Percentiles rank a stretch among this genome's conserved stretches.
Evolutionary conservation across 2,113 vertebrate genomes (phyloP).

Genomic region (Actinemys pallida): DNA sequence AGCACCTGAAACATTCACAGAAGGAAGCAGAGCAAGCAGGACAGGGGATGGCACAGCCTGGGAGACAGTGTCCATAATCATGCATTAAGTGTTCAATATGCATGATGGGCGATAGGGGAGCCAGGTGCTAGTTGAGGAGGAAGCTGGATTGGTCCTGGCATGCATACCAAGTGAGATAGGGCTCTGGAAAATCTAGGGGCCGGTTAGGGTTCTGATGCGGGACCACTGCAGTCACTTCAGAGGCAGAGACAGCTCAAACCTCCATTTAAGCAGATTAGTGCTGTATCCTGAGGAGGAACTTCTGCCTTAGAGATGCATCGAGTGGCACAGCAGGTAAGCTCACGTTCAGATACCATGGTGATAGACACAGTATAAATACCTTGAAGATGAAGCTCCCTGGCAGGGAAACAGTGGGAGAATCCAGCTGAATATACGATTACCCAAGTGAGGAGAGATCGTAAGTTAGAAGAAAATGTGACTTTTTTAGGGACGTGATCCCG

Average conservation of each 20-base stretch:
- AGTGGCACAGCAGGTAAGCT: neutral
- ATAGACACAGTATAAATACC: neutral
- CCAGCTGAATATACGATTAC: neutral
- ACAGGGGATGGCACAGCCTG: neutral
- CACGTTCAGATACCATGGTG: neutral
- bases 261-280: neutral
- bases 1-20: neutral
- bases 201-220: neutral
- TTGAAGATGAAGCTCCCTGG: neutral
- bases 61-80: neutral
- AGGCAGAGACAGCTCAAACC: neutral
- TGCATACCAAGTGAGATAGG: neutral
- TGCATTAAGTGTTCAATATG: too few relatives aligned
- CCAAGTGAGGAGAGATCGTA: too few relatives aligned
- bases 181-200: neutral
- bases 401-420: neutral
- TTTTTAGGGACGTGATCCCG: neutral
- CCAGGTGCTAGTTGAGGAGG: neutral
- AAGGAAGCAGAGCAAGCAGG: neutral
- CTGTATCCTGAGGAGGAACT: neutral
- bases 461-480: neutral
- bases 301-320: neutral
- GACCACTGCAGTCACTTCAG: neutral
- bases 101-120: neutral
- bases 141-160: neutral